Percentiles rank a stretch among this genome's conserved stretches.
phyloP scores from a whole-genome alignment of 2,888 invertebrate species.

The Idaea biselata region DNA sequence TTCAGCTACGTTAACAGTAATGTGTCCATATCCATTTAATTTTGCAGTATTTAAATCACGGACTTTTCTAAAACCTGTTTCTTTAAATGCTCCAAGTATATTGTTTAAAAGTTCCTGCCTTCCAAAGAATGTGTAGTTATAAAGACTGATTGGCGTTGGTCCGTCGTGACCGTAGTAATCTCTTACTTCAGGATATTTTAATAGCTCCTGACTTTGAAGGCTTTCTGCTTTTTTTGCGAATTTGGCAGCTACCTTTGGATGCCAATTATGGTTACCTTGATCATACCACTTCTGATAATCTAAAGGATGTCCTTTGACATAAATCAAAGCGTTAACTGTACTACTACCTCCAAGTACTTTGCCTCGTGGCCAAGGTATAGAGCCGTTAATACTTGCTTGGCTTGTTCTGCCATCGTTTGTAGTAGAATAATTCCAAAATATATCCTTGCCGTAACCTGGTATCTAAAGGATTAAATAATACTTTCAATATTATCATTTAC shows the following conservation, averaged over 20 bases:
- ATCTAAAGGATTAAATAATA: conserved; percentile 85
- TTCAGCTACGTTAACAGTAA: conserved; percentile 64
- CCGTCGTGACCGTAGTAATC: conserved; percentile 63
- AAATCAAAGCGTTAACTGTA: conserved; percentile 8
- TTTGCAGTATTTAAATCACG: conserved; percentile 63
- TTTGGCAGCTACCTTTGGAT: conserved; percentile 64
- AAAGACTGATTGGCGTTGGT: conserved; percentile 50
- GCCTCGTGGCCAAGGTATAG: conserved; percentile 84
- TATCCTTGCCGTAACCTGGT: conserved; percentile 73
- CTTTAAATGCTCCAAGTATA: conserved; percentile 58
- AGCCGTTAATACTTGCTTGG: too few relatives aligned
- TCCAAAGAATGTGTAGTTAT: conserved; percentile 58
- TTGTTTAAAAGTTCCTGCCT: conserved; percentile 40
- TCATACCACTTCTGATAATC: conserved; percentile 59
- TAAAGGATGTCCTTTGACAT: neutral
- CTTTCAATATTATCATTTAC: conserved; percentile 85
- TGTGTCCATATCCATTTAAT: conserved; percentile 69
- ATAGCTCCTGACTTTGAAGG: conserved; percentile 41
- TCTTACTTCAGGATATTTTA: conserved; percentile 33
- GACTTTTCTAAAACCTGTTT: conserved; percentile 61
- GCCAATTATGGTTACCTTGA: conserved; percentile 78
- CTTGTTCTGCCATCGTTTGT: too few relatives aligned
- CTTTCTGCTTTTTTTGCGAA: conserved; percentile 78
- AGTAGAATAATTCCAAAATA: too few relatives aligned
- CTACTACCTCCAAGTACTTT: conserved; percentile 91